A percentile compares a stretch with the other conserved stretches of the same genome.
phyloP scores from a whole-genome alignment of 35 echinoderm and acorn worm genomes.

The Hemicentrotus pulcherrimus region DNA sequence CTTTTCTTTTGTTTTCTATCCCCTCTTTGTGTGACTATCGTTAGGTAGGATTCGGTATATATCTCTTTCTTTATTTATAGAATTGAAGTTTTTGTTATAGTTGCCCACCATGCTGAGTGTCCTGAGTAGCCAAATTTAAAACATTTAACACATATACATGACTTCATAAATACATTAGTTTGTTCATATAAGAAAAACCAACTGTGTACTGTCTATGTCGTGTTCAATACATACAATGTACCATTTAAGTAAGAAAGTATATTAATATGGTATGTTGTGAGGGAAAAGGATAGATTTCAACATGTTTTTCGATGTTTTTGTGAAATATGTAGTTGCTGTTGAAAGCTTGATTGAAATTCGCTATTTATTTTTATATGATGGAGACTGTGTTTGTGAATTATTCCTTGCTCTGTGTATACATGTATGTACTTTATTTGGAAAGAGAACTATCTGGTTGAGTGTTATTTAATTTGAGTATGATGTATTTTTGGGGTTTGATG shows the following conservation, averaged over 20 bases:
- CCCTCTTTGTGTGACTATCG: too few relatives aligned
- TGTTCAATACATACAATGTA: not conserved
- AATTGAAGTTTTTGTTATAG: too few relatives aligned
- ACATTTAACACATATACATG: not conserved
- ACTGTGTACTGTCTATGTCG: not conserved
- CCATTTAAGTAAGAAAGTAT: not conserved
- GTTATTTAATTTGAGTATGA: not conserved
- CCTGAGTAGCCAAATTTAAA: too few relatives aligned
- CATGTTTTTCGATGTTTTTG: not conserved
- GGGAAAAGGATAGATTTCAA: not conserved
- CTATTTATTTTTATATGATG: constrained; percentile 20
- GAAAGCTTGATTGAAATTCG: not conserved
- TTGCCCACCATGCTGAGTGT: too few relatives aligned
- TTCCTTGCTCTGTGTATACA: constrained; percentile 1
- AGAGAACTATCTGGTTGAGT: not conserved
- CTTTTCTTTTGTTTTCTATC: too few relatives aligned
- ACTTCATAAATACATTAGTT: not conserved
- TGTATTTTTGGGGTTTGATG: too few relatives aligned
- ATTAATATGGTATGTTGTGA: not conserved
- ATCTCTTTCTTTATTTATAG: too few relatives aligned
- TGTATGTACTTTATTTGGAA: constrained; percentile 5
- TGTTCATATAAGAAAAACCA: not conserved
- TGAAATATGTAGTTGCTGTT: not conserved
- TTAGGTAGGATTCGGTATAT: too few relatives aligned
- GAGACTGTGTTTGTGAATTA: not conserved